These are phyloP conservation scores for Sciurus vulgaris DNA, from an alignment of 2,797 vertebrate genomes.

Conservation along the genomic window DNA sequence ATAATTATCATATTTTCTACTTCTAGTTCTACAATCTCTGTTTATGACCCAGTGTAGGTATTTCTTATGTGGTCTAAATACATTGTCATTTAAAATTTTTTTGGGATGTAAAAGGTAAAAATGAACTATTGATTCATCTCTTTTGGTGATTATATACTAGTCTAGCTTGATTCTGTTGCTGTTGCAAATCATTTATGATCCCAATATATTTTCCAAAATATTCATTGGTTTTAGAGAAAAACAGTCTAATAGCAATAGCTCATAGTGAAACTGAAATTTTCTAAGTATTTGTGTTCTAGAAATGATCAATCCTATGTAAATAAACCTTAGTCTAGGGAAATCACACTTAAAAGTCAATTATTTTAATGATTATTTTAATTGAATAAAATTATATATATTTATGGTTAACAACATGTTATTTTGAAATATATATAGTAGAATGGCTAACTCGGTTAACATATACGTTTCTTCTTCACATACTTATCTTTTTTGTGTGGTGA, in stretches of 20 bases:
- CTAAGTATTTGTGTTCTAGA: background rate
- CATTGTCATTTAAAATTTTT: background rate
- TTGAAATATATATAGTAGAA: background rate
- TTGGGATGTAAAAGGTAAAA: background rate
- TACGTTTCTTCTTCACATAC: too few relatives aligned
- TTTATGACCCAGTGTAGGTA: background rate
- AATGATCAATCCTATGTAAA: background rate
- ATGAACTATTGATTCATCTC: background rate
- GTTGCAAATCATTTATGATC: background rate
- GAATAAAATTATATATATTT: background rate
- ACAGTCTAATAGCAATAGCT: background rate
- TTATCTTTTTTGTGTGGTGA: background rate
- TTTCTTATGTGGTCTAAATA: background rate
- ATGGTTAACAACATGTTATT: background rate
- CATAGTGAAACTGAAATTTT: background rate
- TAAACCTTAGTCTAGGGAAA: background rate
- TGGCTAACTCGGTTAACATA: background rate
- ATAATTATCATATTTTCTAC: background rate
- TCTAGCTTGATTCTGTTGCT: background rate
- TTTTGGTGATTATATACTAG: background rate
- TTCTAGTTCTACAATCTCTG: background rate
- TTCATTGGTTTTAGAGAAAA: conserved; percentile 43
- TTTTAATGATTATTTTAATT: background rate
- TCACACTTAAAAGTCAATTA: conserved; percentile 9
- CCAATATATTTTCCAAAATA: background rate